Evolutionary conservation across 2,797 vertebrate genomes (phyloP), one percentile per base, ranked within the genome.

Genomic region (Salarias fasciatus): DNA sequence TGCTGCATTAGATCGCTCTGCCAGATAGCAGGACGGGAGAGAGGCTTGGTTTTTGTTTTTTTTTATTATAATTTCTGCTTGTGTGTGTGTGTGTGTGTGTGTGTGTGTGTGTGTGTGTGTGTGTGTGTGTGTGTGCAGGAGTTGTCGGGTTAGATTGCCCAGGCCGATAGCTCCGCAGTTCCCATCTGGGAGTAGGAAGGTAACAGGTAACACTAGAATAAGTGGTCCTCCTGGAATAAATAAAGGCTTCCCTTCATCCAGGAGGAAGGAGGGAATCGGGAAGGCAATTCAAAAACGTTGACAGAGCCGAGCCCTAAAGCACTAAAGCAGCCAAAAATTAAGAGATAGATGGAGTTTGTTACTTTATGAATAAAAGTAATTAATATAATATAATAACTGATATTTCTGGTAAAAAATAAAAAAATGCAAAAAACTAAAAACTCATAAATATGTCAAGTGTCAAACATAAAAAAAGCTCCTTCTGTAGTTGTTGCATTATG

Each of bases 201-300:
- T 85, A 89, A 87, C 85, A 84, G 85, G 88, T 91, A 90, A 92
- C 86, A 89, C 86, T 88, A 91, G 89, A 88, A 84, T 89, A 90
- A 90, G 86, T 90, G 91, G 88, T 88, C 88, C 87, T 85, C 72
- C 68, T 85, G 88, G 84, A 92, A 86, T 86, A 81, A 84, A 85
- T 86, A 83, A 75, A 84, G 72, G 68, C 70, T 73, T 80, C 53
- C 76, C 83, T 83, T 82, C 63, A 79, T 48, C 74, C 72, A 59
- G 72, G 67, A 53, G 69, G 53, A 62, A 83, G 70, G 66, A 3
- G 62, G 58, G 63, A 68, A 77, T 59, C 60, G 53, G 66, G 60
- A 36, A 69, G 53, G 68, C 65, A 81, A 75, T 57, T 79, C 63
- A 65, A 82, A 70, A 82, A 70, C 56, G 44, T 69, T 89, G 80